Evolutionary conservation across 2,797 vertebrate genomes (phyloP), one percentile per base, ranked within the genome.

Genomic region (Myotis vivesi): DNA sequence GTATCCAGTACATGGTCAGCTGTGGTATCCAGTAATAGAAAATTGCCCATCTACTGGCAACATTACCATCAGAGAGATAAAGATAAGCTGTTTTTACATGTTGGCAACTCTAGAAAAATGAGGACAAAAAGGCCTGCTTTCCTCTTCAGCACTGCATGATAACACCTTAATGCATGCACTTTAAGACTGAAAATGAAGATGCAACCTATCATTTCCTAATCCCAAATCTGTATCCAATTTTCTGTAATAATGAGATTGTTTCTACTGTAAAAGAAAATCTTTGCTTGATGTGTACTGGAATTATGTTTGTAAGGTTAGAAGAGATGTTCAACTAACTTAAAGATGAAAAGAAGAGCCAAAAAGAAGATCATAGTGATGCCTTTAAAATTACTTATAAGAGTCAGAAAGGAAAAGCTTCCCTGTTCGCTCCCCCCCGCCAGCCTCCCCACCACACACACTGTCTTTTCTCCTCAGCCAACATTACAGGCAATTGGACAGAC

Each of bases 401-500:
- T 87, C 13, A 30, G n/a, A 46, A 19, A 46, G 49, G 15, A 68
- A 68, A 69, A 2, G 0, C 17, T 91, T 7, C 8, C 68, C 23
- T 2, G 0, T 12, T 15, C 46, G 0, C 13, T 15, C 7, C 59
- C 4, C n/a, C 11, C 2, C 20, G 2, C 17, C 2, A 28, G 8
- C 9, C 22, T 3, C n/a, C 38, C n/a, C 71, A 15, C 19, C 49
- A 17, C 49, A 51, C 49, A 51, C 28, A 17, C 6, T n/a, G 36
- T 8, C 30, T 68, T 20, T 44, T 25, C 46, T 22, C 5, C 28
- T 44, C 20, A 28, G 2, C 2, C 25, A 38, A 15, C 1, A 0
- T 62, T 30, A 30, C 59, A 62, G 28, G 59, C 25, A 28, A 11
- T 28, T 13, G 57, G 57, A 25, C 57, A 59, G 25, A 28, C 59